Conservation (phyloP, 2,113 vertebrate genomes). For the Ammodramus savannarum region DNA sequence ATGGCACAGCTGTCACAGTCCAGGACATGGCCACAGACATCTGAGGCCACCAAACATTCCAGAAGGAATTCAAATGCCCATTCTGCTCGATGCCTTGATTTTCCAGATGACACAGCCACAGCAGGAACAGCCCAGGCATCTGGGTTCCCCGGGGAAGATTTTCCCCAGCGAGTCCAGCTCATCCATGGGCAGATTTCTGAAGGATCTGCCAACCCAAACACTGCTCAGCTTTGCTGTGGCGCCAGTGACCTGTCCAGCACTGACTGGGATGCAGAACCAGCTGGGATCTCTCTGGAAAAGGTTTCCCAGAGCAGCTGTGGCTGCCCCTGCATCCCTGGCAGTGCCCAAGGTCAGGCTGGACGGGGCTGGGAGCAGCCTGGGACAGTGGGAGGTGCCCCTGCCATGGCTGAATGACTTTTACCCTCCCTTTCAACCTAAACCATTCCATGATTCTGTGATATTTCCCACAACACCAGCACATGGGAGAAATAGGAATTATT, state of each 20-base stretch:
- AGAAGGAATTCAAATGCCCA: background rate
- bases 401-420: background rate
- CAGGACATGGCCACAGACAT: accelerated
- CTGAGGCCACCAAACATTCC: background rate
- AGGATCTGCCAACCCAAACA: background rate
- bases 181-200: background rate
- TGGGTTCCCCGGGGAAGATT: background rate
- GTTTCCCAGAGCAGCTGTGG: background rate
- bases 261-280: background rate
- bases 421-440: background rate
- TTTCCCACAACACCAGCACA: accelerated
- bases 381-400: background rate
- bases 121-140: background rate
- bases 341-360: accelerated
- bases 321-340: background rate
- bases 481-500: background rate
- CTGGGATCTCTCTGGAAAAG: background rate
- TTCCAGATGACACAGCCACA: background rate
- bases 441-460: background rate
- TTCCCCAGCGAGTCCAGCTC: background rate
- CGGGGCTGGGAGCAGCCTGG: background rate
- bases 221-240: background rate
- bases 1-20: background rate
- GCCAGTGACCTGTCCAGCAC: background rate
- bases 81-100: background rate